Evolutionary conservation across 2,888 invertebrate species (phyloP).

Genomic region (Celastrina argiolus): DNA sequence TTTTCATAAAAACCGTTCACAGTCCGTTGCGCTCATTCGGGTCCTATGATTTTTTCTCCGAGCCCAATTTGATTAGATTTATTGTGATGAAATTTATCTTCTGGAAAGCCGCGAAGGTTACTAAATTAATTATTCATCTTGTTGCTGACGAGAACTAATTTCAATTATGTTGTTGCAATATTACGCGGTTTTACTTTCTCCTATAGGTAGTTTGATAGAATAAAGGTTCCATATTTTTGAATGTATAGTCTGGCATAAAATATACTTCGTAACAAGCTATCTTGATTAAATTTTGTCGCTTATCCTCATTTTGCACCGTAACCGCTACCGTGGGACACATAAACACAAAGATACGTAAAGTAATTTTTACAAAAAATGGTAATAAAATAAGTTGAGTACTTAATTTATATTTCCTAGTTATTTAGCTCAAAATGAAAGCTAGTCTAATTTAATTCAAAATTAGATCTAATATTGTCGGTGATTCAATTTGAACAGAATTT

Average conservation of each 20-base stretch:
- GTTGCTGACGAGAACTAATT: conserved; percentile 3
- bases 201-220: not conserved
- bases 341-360: not conserved
- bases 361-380: not conserved
- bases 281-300: not conserved
- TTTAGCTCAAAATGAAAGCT: not conserved
- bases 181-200: not conserved
- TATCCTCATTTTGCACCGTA: not conserved
- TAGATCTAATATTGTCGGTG: conserved; percentile 2
- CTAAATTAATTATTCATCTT: conserved; percentile 24
- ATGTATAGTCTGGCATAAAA: too few relatives aligned
- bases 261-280: not conserved
- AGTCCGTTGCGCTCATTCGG: conserved; percentile 2
- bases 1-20: conserved; percentile 10
- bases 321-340: not conserved
- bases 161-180: not conserved
- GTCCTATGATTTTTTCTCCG: not conserved
- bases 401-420: not conserved
- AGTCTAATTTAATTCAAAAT: conserved; percentile 2
- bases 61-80: conserved; percentile 11
- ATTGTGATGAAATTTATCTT: conserved; percentile 18
- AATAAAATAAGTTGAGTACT: not conserved
- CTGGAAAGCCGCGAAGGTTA: conserved; percentile 24
- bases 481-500: conserved; percentile 4
- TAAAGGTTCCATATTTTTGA: not conserved